These are phyloP conservation scores for Probosciger aterrimus DNA, from an alignment of 2,113 vertebrate genomes.

Conservation along the genomic window DNA sequence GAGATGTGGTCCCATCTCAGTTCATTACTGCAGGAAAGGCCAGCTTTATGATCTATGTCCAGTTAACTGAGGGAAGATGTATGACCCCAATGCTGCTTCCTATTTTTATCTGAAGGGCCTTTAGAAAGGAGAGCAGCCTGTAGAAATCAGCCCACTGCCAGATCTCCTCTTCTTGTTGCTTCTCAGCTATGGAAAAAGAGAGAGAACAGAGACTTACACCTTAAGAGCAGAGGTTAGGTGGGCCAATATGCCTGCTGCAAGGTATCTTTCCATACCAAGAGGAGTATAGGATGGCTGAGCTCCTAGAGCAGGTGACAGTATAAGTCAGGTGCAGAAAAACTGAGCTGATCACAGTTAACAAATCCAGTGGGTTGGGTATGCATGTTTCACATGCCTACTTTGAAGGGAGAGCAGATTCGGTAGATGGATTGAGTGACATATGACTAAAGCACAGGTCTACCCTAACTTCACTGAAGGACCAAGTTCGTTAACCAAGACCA, in stretches of 20 bases:
- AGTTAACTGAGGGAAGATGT: not conserved
- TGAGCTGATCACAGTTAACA: not conserved
- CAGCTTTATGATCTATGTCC: not conserved
- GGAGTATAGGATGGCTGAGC: not conserved
- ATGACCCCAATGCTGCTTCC: not conserved
- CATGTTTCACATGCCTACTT: not conserved
- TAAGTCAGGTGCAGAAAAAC: not conserved
- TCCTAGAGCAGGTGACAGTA: not conserved
- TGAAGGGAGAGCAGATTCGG: not conserved
- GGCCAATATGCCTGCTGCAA: not conserved
- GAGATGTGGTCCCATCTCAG: not conserved
- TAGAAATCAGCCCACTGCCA: not conserved
- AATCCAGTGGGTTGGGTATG: not conserved
- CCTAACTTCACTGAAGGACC: not conserved
- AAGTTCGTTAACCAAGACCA: not conserved
- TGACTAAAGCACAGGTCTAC: not conserved
- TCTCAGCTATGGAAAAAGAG: not conserved
- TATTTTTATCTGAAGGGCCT: not conserved
- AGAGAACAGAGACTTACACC: not conserved
- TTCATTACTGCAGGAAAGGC: not conserved
- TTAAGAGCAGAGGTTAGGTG: not conserved
- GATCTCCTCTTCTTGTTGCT: not conserved
- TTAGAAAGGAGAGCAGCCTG: not conserved
- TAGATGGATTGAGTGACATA: not conserved
- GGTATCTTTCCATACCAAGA: not conserved